Evolutionary conservation across 1,140 invertebrate genomes (phyloP), one percentile per base, ranked within the genome.

Genomic region (Apocrypta bakeri): DNA sequence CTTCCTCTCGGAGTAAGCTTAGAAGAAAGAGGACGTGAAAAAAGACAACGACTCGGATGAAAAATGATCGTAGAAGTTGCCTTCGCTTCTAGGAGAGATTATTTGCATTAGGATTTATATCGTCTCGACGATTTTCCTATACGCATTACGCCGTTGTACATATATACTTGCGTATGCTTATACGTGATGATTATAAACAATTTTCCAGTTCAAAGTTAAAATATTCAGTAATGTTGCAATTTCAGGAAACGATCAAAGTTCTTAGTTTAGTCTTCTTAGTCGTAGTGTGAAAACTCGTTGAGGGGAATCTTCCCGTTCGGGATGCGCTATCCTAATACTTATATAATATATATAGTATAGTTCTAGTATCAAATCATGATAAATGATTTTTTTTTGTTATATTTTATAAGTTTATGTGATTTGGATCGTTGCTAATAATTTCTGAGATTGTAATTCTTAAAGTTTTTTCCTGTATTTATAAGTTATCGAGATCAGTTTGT

Each of bases 141-240:
- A 27, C 61, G 37, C 40, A n/a, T 37, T 9, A 8, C 12, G 14
- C 1, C 11, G 31, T 6, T 40, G 40, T 25, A 72, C 31, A 48
- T 48, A 48, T 1, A 48, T 21, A 48, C 9, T 17, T 8, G 17
- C 4, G 14, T 48, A 42, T 42, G 2, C 40, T 12, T 0, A 17
- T 4, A 12, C 12, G 42, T 4, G 12, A 48, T n/a, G 25, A 2
- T 0, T 1, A n/a, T 1, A 56, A 64, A 17, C 21, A 33, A 61
- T 40, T 66, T 61, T 77, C 29, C 24, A 77, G 64, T 78, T 78
- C 76, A 78, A 78, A 64, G 68, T 64, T 64, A 78, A 78, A 64
- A 78, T 78, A 63, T 6, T 11, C 3, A 1, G 24, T 2, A 1
- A 9, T n/a, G 27, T 48, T n/a, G n/a, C 61, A n/a, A 42, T 64